Evolutionary conservation across 2,797 vertebrate genomes (phyloP).

Genomic region (Gallirallus australis): DNA sequence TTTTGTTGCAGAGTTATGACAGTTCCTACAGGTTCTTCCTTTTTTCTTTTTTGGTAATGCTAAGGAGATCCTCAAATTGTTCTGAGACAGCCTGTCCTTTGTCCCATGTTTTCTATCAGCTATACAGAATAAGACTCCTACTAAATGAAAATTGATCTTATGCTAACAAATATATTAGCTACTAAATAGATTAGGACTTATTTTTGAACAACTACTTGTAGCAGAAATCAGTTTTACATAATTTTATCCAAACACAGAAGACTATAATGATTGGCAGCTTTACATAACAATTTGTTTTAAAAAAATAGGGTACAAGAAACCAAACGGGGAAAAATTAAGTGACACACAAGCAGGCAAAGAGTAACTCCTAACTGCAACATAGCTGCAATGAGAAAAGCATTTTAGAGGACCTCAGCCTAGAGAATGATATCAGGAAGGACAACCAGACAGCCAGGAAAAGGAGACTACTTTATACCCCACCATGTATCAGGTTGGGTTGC

Average conservation of each 20-base stretch:
- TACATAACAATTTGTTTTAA: background rate
- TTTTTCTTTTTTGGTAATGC: background rate
- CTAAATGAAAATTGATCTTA: background rate
- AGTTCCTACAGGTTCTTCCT: background rate
- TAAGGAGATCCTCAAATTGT: background rate
- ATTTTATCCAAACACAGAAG: background rate
- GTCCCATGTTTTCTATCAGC: background rate
- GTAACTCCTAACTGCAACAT: background rate
- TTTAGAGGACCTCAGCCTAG: background rate
- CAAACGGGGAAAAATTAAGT: background rate
- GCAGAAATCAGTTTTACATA: background rate
- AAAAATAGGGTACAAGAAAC: background rate
- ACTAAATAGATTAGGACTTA: background rate
- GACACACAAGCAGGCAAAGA: background rate
- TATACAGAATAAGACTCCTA: background rate
- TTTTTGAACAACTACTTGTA: background rate
- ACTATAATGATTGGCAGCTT: background rate
- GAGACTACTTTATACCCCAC: background rate
- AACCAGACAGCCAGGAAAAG: background rate
- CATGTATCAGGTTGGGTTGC: background rate
- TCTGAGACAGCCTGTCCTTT: background rate
- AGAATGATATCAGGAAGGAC: background rate
- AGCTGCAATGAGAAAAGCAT: background rate
- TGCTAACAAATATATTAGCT: background rate
- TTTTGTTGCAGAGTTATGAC: background rate